A percentile compares a stretch with the other conserved stretches of the same genome.
Evolutionary conservation across 2,888 invertebrate genomes (phyloP).

Genomic region (Sphaeridia pumilis): DNA sequence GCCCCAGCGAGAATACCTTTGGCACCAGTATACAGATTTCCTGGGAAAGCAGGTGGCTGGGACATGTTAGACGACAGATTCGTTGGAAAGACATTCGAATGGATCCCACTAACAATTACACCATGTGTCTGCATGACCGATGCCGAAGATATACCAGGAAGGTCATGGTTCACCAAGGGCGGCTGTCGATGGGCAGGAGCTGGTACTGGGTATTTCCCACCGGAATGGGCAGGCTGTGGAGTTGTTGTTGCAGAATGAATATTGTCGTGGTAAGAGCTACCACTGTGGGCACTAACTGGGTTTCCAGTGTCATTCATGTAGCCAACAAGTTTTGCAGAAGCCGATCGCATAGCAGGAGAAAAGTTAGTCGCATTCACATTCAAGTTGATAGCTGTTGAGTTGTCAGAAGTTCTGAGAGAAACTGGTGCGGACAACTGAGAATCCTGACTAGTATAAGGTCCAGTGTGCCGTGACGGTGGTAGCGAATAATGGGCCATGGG

Average conservation of each 20-base stretch:
- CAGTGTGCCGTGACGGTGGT: background rate
- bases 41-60: background rate
- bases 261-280: background rate
- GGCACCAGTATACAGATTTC: background rate
- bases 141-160: background rate
- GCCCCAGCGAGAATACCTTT: background rate
- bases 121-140: background rate
- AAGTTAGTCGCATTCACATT: conserved; percentile 13
- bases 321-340: conserved; percentile 1
- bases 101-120: background rate
- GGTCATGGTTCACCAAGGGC: background rate
- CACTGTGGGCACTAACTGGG: background rate
- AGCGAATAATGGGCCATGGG: background rate
- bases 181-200: background rate
- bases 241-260: background rate
- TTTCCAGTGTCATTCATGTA: background rate
- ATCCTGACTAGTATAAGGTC: background rate
- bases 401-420: conserved; percentile 7
- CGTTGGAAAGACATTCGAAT: background rate
- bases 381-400: conserved; percentile 12
- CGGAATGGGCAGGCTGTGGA: background rate
- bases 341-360: background rate
- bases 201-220: background rate
- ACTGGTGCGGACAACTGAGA: background rate
- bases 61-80: background rate